Conservation (phyloP, 2,888 invertebrate species). For the Drosophila subquinaria region DNA sequence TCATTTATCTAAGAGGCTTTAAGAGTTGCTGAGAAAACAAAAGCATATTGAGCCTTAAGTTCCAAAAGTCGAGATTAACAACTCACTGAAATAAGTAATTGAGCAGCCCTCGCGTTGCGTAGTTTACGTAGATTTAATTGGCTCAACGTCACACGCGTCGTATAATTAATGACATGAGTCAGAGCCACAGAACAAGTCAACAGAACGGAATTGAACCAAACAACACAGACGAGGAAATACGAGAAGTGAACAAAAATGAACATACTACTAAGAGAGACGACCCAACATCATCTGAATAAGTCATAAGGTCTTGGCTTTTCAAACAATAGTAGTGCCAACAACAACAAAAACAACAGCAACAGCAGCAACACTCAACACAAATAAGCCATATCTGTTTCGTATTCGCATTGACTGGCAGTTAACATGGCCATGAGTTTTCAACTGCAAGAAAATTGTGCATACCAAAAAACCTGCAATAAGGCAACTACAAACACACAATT, state of each 20-base stretch:
- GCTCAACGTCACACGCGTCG: slow-evolving; percentile 67
- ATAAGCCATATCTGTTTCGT: slow-evolving; percentile 80
- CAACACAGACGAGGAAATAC: slow-evolving; percentile 6
- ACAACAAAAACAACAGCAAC: slow-evolving; percentile 5
- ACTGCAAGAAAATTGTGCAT: slow-evolving; percentile 70
- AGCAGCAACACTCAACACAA: slow-evolving; percentile 47
- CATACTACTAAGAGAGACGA: background rate
- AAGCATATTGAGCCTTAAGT: no score
- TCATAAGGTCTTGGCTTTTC: slow-evolving; percentile 75
- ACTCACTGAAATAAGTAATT: background rate
- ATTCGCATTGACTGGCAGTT: slow-evolving; percentile 80
- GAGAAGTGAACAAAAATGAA: slow-evolving; percentile 7
- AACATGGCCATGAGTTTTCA: slow-evolving; percentile 72
- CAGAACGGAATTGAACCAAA: slow-evolving; percentile 9
- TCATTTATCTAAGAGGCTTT: no score
- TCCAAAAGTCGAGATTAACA: background rate
- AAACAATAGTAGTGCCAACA: slow-evolving; percentile 39
- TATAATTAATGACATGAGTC: slow-evolving; percentile 76
- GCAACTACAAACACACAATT: slow-evolving; percentile 34
- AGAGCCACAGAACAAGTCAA: slow-evolving; percentile 18
- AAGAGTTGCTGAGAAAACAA: no score
- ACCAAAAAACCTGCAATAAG: slow-evolving; percentile 51
- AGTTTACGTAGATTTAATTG: slow-evolving; percentile 63
- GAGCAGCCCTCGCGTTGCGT: slow-evolving; percentile 35
- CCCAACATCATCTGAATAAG: slow-evolving; percentile 76